Conservation (phyloP, 2,888 invertebrate genomes). For the Taphrorychus bicolor region DNA sequence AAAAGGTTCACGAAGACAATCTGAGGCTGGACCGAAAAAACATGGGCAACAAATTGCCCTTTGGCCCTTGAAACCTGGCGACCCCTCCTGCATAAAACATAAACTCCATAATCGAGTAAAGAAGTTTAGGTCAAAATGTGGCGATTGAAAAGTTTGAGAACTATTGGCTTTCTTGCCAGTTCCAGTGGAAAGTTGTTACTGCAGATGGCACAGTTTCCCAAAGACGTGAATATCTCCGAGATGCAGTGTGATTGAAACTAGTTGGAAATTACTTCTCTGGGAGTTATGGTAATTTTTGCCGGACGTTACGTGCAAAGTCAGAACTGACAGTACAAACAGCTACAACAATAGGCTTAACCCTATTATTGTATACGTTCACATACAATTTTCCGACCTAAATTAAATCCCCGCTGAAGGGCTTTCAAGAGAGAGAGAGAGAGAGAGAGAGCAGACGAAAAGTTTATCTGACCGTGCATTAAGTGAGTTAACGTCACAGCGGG, state of each 20-base stretch:
- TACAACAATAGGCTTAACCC: neutral
- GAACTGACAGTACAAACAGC: neutral
- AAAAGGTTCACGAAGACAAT: too few species aligned
- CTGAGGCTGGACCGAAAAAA: neutral
- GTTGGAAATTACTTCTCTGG: neutral
- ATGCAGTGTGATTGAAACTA: neutral
- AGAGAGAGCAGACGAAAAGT: neutral
- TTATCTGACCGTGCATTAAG: neutral
- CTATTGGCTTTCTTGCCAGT: neutral
- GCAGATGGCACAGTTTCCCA: slow-evolving; percentile 1
- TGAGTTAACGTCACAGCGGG: neutral
- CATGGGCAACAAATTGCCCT: neutral
- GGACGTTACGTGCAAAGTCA: neutral
- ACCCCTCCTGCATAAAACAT: slow-evolving; percentile 1
- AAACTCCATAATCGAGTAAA: neutral
- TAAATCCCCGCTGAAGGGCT: neutral
- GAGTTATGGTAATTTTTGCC: neutral
- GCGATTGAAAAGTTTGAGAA: slow-evolving; percentile 15
- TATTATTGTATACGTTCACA: too few species aligned
- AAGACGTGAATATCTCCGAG: neutral
- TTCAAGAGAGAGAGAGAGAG: too few species aligned
- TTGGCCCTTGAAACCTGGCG: neutral
- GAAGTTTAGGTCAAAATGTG: slow-evolving; percentile 14
- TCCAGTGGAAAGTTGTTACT: neutral
- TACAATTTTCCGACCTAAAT: neutral